Evolutionary conservation across 2,888 invertebrate genomes (phyloP).

Genomic region (Ametastegia equiseti): DNA sequence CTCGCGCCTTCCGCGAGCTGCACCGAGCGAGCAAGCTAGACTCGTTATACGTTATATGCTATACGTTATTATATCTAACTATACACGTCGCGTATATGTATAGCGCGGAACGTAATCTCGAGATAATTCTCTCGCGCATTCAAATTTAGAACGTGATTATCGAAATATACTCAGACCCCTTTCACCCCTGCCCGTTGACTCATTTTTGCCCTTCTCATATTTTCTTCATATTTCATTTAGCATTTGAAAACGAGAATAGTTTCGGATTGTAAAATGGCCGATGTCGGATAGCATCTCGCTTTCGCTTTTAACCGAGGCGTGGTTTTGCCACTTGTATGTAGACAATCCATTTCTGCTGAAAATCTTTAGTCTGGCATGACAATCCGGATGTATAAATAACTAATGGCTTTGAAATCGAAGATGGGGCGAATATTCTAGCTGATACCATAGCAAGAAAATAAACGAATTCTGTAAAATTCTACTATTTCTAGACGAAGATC

Average conservation of each 20-base stretch:
- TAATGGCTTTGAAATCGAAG: background rate
- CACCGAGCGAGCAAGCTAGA: background rate
- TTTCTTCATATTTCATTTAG: no score
- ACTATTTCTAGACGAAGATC: background rate
- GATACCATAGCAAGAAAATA: background rate
- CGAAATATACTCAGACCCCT: no score
- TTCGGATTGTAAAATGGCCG: no score
- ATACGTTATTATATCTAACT: no score
- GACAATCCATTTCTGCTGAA: background rate
- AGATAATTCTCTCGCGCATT: background rate
- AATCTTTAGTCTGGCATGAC: constrained; percentile 3
- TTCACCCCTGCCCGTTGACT: background rate
- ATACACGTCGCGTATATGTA: background rate
- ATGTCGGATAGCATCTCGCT: no score
- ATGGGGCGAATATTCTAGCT: background rate
- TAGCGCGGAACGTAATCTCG: background rate
- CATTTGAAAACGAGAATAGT: no score
- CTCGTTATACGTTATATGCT: no score
- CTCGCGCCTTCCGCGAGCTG: background rate
- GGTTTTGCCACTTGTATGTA: background rate
- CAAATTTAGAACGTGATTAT: background rate
- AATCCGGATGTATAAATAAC: constrained; percentile 5
- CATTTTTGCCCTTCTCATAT: background rate
- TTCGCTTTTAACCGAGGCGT: background rate
- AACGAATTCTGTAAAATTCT: background rate